Evolutionary conservation across 2,888 invertebrate genomes (phyloP), one percentile per base, ranked within the genome.

Genomic region (Chrysolina haemoptera): DNA sequence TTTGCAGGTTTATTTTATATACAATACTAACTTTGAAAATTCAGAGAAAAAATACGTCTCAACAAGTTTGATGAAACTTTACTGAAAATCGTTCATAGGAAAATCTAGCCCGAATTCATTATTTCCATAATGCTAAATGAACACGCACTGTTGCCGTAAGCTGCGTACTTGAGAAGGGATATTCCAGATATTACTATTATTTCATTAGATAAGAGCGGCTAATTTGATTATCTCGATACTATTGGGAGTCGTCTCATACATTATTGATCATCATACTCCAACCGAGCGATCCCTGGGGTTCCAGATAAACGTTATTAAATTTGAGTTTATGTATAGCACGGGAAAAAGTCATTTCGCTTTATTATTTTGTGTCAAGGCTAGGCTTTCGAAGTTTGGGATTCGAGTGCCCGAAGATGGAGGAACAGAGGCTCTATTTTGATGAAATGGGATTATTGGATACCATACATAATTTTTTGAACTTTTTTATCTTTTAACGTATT

Each of bases 191-290:
- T 43, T 46, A 20, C 65, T 27, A 65, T 65, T 65, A 46, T 48
- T 65, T 65, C 65, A 65, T 65, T 65, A 65, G 65, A 65, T 65
- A 22, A 65, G 46, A 65, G 65, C 8, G 46, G 22, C 43, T 65
- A 65, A 65, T 65, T 65, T 65, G 65, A 65, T 65, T 65, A 65
- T 65, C 65, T 65, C 14, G 12, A 46, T 65, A 48, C 65, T 46
- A 46, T 46, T 65, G 65, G 65, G 65, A 46, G 46, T 48, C 18
- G 65, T 65, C 43, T 65, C 2, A 46, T 65, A 46, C 22, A 48
- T 27, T 65, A 65, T 65, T 46, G 65, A 65, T 65, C 46, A 65
- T 46, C 22, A 43, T 27, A 65, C 65, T 46, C 48, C 22, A n/a
- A 18, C 35, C 53, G 53, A 53, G 53, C 11, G 20, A 20, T 53